phyloP scores from a whole-genome alignment of 37 sponge, comb jelly and placozoan genomes.

The Bolinopsis microptera region DNA sequence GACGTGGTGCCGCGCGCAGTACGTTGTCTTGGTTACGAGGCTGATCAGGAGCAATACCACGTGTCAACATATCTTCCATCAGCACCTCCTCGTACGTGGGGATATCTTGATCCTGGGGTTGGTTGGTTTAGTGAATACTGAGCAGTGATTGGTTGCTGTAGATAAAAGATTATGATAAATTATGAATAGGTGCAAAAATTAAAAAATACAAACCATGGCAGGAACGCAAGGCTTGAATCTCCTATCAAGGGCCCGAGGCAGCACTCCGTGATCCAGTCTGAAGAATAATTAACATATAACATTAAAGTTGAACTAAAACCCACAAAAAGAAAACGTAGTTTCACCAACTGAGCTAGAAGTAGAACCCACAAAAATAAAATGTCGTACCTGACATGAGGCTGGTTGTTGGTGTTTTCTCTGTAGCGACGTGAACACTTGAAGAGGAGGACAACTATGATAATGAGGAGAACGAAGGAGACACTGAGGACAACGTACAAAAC shows the following conservation, averaged over 20 bases:
- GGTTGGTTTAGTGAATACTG: no score
- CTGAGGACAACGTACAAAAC: slow-evolving; percentile 47
- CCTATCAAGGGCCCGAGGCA: slow-evolving; percentile 1
- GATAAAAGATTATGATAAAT: no score
- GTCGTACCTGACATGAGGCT: neutral
- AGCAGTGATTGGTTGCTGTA: no score
- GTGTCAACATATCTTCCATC: slow-evolving; percentile 56
- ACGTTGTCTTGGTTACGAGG: neutral
- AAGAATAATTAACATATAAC: no score
- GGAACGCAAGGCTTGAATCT: slow-evolving; percentile 59
- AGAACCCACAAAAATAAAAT: neutral
- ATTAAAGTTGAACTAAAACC: no score
- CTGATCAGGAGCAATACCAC: slow-evolving; percentile 16
- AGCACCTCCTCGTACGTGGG: slow-evolving; percentile 51
- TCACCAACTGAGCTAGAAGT: no score
- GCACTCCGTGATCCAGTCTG: slow-evolving; percentile 27
- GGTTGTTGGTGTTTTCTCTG: neutral
- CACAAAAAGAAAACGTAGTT: no score
- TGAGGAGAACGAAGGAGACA: slow-evolving; percentile 39
- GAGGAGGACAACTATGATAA: slow-evolving; percentile 20
- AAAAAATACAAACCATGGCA: slow-evolving; percentile 6
- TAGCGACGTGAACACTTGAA: neutral
- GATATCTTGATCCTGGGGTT: slow-evolving; percentile 55
- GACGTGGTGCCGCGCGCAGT: neutral
- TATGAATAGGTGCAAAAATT: neutral